Percentiles rank a stretch among this genome's conserved stretches.
Evolutionary conservation across 2,888 invertebrate species (phyloP).

Genomic region (Drosophila percnosoma): DNA sequence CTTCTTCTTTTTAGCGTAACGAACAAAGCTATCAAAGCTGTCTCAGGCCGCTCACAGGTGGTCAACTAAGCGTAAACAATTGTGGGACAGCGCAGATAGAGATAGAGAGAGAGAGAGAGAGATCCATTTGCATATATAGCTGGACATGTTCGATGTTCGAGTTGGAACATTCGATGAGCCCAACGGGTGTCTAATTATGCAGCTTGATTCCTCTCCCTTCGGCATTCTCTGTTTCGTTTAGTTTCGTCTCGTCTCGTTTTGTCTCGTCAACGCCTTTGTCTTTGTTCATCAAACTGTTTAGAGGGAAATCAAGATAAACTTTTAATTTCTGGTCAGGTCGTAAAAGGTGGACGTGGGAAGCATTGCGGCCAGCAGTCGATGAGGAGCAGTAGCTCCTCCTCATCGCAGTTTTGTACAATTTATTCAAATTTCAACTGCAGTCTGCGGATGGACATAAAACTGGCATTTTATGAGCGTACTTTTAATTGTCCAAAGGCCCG

Average conservation of each 20-base stretch:
- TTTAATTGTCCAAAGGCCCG: conserved; percentile 63
- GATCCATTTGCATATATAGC: conserved; percentile 53
- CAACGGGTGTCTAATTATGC: conserved; percentile 78
- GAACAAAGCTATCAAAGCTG: conserved; percentile 55
- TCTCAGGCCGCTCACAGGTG: conserved; percentile 76
- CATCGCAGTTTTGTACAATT: conserved; percentile 77
- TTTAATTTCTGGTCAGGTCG: conserved; percentile 78
- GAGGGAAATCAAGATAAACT: conserved; percentile 78
- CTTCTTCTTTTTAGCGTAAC: conserved; percentile 48
- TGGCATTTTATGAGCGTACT: conserved; percentile 72
- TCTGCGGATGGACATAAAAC: conserved; percentile 70
- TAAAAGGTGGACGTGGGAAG: conserved; percentile 74
- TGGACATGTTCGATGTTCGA: conserved; percentile 30
- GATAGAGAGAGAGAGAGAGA: not conserved
- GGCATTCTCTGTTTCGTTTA: not conserved
- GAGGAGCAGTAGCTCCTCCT: conserved; percentile 30
- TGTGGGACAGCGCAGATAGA: conserved; percentile 21
- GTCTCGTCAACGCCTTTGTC: conserved; percentile 61
- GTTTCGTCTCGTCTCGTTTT: conserved; percentile 27
- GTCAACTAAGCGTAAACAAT: conserved; percentile 83
- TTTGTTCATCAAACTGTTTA: conserved; percentile 77
- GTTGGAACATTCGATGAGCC: conserved; percentile 21
- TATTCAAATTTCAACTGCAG: conserved; percentile 81
- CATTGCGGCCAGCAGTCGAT: conserved; percentile 31
- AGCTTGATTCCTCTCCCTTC: conserved; percentile 35